phyloP scores from a whole-genome alignment of 1,140 invertebrate genomes.

The Apis laboriosa region DNA sequence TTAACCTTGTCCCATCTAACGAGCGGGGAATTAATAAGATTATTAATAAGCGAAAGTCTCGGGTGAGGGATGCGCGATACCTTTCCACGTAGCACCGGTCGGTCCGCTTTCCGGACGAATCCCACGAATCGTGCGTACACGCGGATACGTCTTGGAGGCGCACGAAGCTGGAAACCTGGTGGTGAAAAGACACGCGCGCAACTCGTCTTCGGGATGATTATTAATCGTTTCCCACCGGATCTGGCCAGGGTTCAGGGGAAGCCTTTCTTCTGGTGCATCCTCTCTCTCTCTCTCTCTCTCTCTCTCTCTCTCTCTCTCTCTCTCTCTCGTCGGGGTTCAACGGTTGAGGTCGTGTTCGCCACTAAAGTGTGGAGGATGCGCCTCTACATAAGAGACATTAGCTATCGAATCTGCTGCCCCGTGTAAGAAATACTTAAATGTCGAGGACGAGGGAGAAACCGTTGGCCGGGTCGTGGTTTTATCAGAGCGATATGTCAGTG shows the following conservation, averaged over 20 bases:
- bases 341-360: slow-evolving; percentile 26
- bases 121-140: not conserved
- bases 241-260: slow-evolving; percentile 20
- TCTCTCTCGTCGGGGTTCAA: slow-evolving; percentile 1
- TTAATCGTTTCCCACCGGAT: slow-evolving; percentile 18
- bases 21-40: slow-evolving; percentile 33
- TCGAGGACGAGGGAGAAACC: slow-evolving; percentile 62
- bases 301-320: too few relatives aligned
- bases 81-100: not conserved
- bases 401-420: slow-evolving; percentile 63
- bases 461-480: slow-evolving; percentile 66
- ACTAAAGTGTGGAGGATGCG: slow-evolving; percentile 19
- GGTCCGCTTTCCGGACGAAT: slow-evolving; percentile 7
- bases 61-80: slow-evolving; percentile 16
- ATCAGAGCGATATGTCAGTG: slow-evolving; percentile 74
- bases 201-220: slow-evolving; percentile 19
- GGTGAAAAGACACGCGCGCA: slow-evolving; percentile 1
- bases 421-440: slow-evolving; percentile 67
- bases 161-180: not conserved
- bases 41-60: slow-evolving; percentile 47
- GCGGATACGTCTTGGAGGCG: not conserved
- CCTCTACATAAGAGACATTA: slow-evolving; percentile 53
- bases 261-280: too few relatives aligned
- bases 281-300: too few relatives aligned
- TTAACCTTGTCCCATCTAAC: not conserved